Base-by-base conservation (phyloP, 2,797 vertebrate genomes). In the Phylloscopus collybita region DNA sequence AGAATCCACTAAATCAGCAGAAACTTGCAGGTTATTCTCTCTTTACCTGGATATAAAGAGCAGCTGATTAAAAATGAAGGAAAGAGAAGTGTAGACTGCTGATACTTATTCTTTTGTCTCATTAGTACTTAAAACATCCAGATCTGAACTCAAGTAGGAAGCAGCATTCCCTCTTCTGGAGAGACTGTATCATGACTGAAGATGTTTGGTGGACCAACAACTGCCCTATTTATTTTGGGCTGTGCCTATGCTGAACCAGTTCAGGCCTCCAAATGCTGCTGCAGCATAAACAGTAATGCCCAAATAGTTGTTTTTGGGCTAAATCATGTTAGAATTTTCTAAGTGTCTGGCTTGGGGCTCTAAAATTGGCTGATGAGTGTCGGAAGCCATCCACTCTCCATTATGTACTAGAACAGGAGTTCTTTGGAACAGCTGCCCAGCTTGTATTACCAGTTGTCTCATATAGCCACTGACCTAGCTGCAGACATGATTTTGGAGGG, bases 341-440 rank as follows among this genome's bases (percentile, higher is more conserved):
- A 56, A 25, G 23, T 42, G 32, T 54, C 27, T 67, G 30, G n/a
- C 36, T 84, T 75, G 29, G 50, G 16, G 20, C 45, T 83, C 25
- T 62, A 4, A 66, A 83, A 56, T 26, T 9, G 10, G 11, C 36
- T 71, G 36, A 27, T 56, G 5, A 27, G 10, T 27, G 21, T 47
- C 8, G 3, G 49, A 59, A 61, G 40, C 34, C 30, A 44, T 47
- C 25, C 13, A 5, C 15, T 64, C 22, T 67, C 32, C 14, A 18
- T 27, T 42, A 15, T 0, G 0, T 47, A 32, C 22, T 19, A 40
- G 44, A 62, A 26, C 5, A 56, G n/a, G 30, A 44, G 30, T 17
- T 89, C n/a, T 80, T 10, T 42, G 70, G 50, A 78, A 32, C 7
- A 38, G 1, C 42, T 72, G 21, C 34, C 23, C 8, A 16, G 44